Evolutionary conservation across 2,888 invertebrate species (phyloP).

Genomic region (Luffia ferchaultella): DNA sequence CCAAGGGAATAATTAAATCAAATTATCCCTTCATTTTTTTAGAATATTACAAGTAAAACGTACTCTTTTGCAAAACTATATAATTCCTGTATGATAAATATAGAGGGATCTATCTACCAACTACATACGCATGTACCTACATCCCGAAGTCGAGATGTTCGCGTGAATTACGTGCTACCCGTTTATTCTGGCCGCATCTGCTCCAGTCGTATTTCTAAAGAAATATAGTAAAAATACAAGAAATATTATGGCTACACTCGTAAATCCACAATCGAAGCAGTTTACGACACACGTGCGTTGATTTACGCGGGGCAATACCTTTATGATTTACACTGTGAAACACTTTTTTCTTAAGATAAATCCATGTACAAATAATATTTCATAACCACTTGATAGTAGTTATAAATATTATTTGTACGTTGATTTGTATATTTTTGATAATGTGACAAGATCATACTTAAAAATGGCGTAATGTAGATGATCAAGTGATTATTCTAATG

Average conservation of each 20-base stretch:
- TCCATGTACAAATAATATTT: background rate
- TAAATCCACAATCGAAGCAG: slow-evolving; percentile 10
- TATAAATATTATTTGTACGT: too few species aligned
- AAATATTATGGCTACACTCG: background rate
- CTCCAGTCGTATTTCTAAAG: background rate
- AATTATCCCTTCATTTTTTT: too few species aligned
- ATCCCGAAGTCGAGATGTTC: background rate
- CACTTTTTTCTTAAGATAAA: background rate
- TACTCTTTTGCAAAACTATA: too few species aligned
- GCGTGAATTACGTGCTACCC: background rate
- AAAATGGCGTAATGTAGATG: too few species aligned
- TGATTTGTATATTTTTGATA: too few species aligned
- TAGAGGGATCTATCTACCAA: too few species aligned
- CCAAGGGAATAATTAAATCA: too few species aligned
- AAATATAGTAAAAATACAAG: background rate
- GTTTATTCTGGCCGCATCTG: background rate
- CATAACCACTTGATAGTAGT: too few species aligned
- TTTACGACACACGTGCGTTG: slow-evolving; percentile 11
- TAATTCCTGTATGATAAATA: too few species aligned
- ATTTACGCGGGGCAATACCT: slow-evolving; percentile 9
- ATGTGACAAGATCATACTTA: too few species aligned
- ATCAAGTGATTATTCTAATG: too few species aligned
- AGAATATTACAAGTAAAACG: too few species aligned
- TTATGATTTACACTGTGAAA: background rate
- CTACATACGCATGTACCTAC: background rate